Evolutionary conservation across 2,797 vertebrate genomes (phyloP), one percentile per base, ranked within the genome.

Genomic region (Moxostoma hubbsi): DNA sequence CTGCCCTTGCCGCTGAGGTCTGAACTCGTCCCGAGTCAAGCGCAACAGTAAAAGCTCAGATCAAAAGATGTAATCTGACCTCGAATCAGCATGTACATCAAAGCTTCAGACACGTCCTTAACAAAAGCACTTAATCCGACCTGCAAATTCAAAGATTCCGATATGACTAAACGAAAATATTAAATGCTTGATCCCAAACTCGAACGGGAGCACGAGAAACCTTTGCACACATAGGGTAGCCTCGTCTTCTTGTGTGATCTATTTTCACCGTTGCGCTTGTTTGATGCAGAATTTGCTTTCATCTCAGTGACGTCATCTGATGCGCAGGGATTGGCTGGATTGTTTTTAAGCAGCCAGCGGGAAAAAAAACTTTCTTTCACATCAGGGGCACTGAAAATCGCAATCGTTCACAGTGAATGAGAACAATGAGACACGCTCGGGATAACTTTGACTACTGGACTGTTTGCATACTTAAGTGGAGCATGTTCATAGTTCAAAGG

Each of bases 11-110:
- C 92, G 91, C 91, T 89, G 93, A 90, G 88, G 91, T 91, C 88
- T 90, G 85, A 89, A 89, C 91, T 92, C 88, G 91, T 91, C 89
- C 85, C 89, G 90, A 92, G 92, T 88, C 91, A 88, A 91, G 91
- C 83, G 85, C 84, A 67, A 7, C 90, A 94, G 91, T 91, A 92
- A 88, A 90, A 91, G 86, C 87, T 82, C 89, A 95, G 92, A 97
- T 98, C 96, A 99, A 97, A 97, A 95, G 89, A 91, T 92, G 94
- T 95, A 95, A 96, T 95, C 94, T 94, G 95, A 96, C 93, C 94
- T 86, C 83, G 82, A 93, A 94, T 95, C 94, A 89, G 91, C 90
- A 88, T 72, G 76, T 83, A 93, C 93, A 95, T 96, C 94, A 95
- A 95, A 95, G 94, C 89, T 89, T 63, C 61, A 65, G 70, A 55